These are phyloP conservation scores for Hemaris fuciformis DNA, from an alignment of 2,888 invertebrate species.

Conservation along the genomic window DNA sequence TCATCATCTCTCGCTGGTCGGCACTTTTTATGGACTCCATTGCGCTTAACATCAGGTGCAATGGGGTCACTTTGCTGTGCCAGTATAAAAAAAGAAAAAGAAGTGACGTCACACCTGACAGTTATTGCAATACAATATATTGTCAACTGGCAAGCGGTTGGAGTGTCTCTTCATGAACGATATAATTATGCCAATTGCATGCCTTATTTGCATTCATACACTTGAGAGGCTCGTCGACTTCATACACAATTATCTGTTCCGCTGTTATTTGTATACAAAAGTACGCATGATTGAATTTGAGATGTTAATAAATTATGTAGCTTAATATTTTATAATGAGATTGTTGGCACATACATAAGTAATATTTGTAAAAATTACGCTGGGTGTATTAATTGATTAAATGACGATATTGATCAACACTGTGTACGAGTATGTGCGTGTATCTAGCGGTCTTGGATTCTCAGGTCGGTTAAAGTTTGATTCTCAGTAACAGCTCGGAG, in stretches of 20 bases:
- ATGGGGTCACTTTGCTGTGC: no score
- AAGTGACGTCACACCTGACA: not conserved
- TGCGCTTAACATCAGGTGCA: no score
- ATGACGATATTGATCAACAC: no score
- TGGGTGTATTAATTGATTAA: no score
- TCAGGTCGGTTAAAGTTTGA: no score
- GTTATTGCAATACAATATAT: not conserved
- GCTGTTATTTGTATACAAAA: not conserved
- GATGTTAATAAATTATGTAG: no score
- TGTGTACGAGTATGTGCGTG: no score
- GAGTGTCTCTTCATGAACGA: not conserved
- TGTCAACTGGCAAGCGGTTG: not conserved
- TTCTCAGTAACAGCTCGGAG: no score
- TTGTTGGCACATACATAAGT: not conserved
- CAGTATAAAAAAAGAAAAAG: no score
- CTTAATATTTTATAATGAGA: not conserved
- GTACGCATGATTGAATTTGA: not conserved
- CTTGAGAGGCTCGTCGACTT: not conserved
- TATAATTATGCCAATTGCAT: not conserved
- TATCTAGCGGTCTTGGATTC: no score
- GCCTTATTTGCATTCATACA: not conserved
- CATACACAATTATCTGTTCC: not conserved
- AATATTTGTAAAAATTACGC: not conserved
- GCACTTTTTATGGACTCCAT: no score
- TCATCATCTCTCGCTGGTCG: no score